phyloP scores from a whole-genome alignment of 2,797 vertebrate genomes.

The Aldrovandia affinis region DNA sequence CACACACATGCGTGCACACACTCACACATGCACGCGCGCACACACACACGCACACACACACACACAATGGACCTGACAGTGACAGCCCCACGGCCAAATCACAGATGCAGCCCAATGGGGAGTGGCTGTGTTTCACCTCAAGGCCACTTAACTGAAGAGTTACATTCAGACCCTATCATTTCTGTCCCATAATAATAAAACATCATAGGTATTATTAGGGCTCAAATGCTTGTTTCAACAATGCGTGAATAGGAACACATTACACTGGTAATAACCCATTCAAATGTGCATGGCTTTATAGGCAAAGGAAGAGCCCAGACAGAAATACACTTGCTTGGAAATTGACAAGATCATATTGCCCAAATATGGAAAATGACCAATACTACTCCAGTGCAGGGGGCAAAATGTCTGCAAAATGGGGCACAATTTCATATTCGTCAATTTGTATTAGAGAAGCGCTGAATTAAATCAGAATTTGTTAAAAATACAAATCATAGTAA shows the following conservation, averaged over 20 bases:
- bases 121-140: not conserved
- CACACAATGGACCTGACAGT: not conserved
- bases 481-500: not conserved
- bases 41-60: not conserved
- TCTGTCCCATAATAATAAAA: not conserved
- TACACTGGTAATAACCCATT: conserved; percentile 37
- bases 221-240: not conserved
- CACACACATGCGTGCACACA: not conserved
- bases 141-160: not conserved
- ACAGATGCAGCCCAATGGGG: not conserved
- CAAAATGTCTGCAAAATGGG: not conserved
- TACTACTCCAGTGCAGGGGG: not conserved
- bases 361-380: not conserved
- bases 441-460: not conserved
- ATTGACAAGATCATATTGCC: no score
- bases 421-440: not conserved
- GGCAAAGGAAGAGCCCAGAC: not conserved
- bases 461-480: not conserved
- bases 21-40: not conserved
- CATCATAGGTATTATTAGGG: not conserved
- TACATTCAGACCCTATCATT: not conserved
- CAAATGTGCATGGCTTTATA: conserved; percentile 38
- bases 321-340: not conserved
- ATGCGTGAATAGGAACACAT: not conserved
- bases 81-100: not conserved